Evolutionary conservation across 2,113 vertebrate species (phyloP), one percentile per base, ranked within the genome.

Genomic region (Progne subis): DNA sequence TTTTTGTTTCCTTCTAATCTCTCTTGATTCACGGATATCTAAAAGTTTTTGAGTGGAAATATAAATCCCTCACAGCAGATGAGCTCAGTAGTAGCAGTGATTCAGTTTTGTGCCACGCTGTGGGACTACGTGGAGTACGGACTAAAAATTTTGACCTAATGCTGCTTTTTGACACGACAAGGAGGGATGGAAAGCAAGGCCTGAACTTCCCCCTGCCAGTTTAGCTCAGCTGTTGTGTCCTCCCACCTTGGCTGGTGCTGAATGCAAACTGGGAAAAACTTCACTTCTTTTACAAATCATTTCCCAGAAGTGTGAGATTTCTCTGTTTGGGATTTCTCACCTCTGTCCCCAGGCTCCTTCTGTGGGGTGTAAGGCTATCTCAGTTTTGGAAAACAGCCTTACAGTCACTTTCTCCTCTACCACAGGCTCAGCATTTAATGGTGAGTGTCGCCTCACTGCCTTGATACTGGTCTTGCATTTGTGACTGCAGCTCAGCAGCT

Each of bases 21-120:
- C 55, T 92, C 39, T 88, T 91, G 90, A 92, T 93, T 95, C 90
- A 92, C 57, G 75, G 41, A 69, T 90, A 53, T 46, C 67, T 65
- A n/a, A 13, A 91, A 74, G 37, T 77, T 91, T 90, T 61, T 76
- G 78, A 90, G 74, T 94, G 53, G 70, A 69, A 90, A 28, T 80
- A 69, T 23, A 88, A 90, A 91, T 61, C 49, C 82, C 70, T 37
- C 46, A 17, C 50, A 61, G 90, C 44, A 56, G 31, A 91, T 24
- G 44, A 85, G 75, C 63, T 93, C 70, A 26, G 70, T 19, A 29
- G 70, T 19, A 69, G 53, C n/a, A 61, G 41, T 12, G 46, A 82
- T 50, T 59, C 82, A 46, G 10, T 75, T 84, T 87, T 91, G 21
- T 71, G 86, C 44, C 1, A 0, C 67, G 6, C 63, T 0, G 0